Conservation (phyloP, 2,113 vertebrate genomes). For the Cryptotis parvus region DNA sequence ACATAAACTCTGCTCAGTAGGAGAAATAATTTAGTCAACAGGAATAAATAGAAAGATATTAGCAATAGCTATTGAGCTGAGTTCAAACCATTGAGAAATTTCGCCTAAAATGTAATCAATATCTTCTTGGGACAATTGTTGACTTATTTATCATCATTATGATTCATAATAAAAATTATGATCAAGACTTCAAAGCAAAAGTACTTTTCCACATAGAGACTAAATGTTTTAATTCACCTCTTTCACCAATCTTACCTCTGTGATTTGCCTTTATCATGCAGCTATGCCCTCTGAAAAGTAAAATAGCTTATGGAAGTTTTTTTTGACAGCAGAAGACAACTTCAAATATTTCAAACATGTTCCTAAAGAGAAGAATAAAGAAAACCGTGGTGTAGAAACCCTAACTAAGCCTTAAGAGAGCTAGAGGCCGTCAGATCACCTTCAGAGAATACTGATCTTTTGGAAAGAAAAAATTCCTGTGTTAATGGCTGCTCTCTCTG, state of each 20-base stretch:
- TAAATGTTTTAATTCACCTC: background rate
- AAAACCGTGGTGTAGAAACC: slow-evolving; percentile 44
- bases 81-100: background rate
- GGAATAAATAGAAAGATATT: background rate
- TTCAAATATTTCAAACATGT: slow-evolving; percentile 60
- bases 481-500: slow-evolving; percentile 60
- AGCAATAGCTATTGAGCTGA: background rate
- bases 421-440: background rate
- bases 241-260: background rate
- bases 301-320: background rate
- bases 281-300: slow-evolving; percentile 25
- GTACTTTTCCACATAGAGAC: background rate
- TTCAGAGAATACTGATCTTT: slow-evolving; percentile 63
- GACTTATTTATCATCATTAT: background rate
- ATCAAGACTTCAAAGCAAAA: background rate
- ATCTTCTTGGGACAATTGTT: background rate
- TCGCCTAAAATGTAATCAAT: background rate
- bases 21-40: background rate
- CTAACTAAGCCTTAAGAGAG: background rate
- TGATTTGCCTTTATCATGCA: slow-evolving; percentile 41
- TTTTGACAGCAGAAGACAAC: background rate
- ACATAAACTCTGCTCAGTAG: background rate
- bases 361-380: slow-evolving; percentile 61
- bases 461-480: slow-evolving; percentile 49
- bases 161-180: slow-evolving; percentile 49